A percentile compares a stretch with the other conserved stretches of the same genome.
phyloP scores from a whole-genome alignment of 2,888 invertebrate species.

The Holacanthella duospinosa region DNA sequence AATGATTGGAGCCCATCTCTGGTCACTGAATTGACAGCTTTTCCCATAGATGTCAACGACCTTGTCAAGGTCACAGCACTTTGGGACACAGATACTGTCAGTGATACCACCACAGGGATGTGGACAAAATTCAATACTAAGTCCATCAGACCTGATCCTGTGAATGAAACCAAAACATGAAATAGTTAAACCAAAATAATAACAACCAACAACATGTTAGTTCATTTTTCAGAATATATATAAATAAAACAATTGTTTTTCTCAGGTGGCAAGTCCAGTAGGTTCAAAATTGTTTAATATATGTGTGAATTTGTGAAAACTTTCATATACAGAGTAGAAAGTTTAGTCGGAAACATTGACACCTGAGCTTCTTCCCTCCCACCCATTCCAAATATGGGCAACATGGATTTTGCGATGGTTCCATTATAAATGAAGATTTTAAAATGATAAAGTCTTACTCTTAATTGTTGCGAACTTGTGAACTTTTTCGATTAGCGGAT shows the following conservation, averaged over 20 bases:
- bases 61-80: slow-evolving; percentile 11
- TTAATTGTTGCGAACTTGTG: too few relatives aligned
- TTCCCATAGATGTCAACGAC: background rate
- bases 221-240: background rate
- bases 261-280: background rate
- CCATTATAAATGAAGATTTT: too few relatives aligned
- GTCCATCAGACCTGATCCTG: background rate
- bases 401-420: too few relatives aligned
- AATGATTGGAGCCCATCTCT: background rate
- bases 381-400: too few relatives aligned
- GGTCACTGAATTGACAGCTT: background rate
- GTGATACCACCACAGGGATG: background rate
- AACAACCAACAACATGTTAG: background rate
- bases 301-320: background rate
- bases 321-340: too few relatives aligned
- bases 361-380: too few relatives aligned
- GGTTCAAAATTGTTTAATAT: background rate
- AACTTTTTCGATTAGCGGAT: too few relatives aligned
- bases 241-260: background rate
- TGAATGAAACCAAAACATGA: background rate
- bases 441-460: too few relatives aligned
- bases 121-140: background rate
- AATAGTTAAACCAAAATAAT: background rate
- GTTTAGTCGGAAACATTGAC: too few relatives aligned
- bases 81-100: background rate